Percentiles rank a stretch among this genome's conserved stretches.
Evolutionary conservation across 2,888 invertebrate species (phyloP).

Genomic region (Blera fallax): DNA sequence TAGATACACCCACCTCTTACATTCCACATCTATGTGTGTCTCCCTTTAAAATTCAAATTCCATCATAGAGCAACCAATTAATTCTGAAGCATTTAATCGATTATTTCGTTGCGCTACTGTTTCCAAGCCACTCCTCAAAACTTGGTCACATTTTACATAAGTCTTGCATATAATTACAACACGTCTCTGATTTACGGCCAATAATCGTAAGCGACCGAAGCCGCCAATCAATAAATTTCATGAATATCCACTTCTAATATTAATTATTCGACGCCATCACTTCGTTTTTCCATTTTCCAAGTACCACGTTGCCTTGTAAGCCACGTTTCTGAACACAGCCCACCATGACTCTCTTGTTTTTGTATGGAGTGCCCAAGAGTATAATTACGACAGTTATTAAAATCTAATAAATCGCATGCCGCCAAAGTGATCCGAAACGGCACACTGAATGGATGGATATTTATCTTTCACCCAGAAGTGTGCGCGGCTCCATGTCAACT

Average conservation of each 20-base stretch:
- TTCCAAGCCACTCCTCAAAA: neutral
- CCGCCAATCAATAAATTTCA: conserved; percentile 62
- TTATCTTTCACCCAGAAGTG: conserved; percentile 42
- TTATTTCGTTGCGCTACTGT: conserved; percentile 8
- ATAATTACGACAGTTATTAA: conserved; percentile 61
- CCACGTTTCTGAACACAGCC: conserved; percentile 19
- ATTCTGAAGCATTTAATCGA: neutral
- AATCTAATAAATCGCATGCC: conserved; percentile 59
- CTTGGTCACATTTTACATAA: conserved; percentile 9
- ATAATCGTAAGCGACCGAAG: conserved; percentile 48
- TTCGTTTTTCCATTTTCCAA: conserved; percentile 2
- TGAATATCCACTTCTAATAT: conserved; percentile 48
- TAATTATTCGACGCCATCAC: conserved; percentile 53
- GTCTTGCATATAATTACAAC: conserved; percentile 12
- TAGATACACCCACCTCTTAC: neutral
- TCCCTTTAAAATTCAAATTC: neutral
- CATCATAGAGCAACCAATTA: neutral
- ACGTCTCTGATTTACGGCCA: conserved; percentile 47
- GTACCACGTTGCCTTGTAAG: conserved; percentile 4
- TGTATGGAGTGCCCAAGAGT: conserved; percentile 24
- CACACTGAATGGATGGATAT: conserved; percentile 29
- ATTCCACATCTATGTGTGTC: neutral
- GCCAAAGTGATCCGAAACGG: conserved; percentile 18
- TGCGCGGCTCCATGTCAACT: conserved; percentile 1
- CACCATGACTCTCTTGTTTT: neutral